phyloP scores from a whole-genome alignment of 1,140 invertebrate species.

The Meloidogyne floridensis region DNA sequence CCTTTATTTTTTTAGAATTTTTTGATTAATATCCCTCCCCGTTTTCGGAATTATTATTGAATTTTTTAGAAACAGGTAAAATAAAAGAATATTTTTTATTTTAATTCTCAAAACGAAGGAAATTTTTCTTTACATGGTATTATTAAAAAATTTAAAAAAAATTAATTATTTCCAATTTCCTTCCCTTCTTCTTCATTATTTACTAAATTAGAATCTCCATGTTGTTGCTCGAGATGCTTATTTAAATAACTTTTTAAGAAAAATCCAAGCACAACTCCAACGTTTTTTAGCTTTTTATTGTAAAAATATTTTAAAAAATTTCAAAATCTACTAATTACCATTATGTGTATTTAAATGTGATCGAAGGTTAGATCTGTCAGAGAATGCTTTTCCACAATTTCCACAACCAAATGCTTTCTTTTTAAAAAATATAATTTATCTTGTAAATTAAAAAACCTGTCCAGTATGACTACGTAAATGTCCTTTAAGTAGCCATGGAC shows the following conservation, averaged over 20 bases:
- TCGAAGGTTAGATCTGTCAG: slow-evolving; percentile 91
- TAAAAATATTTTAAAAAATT: slow-evolving; percentile 3
- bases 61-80: too few relatives aligned
- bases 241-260: slow-evolving; percentile 97
- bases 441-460: background rate
- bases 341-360: slow-evolving; percentile 86
- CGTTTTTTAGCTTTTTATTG: slow-evolving; percentile 71
- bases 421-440: background rate
- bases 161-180: too few relatives aligned
- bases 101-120: too few relatives aligned
- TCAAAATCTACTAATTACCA: slow-evolving; percentile 43
- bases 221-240: slow-evolving; percentile 82
- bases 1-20: too few relatives aligned
- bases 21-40: too few relatives aligned
- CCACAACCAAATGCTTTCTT: slow-evolving; percentile 98
- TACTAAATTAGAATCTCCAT: background rate
- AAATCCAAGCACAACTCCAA: slow-evolving; percentile 88
- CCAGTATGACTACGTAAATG: slow-evolving; percentile 94
- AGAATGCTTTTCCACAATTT: slow-evolving; percentile 97
- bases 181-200: too few relatives aligned
- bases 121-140: too few relatives aligned
- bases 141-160: too few relatives aligned
- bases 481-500: slow-evolving; percentile 92
- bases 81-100: too few relatives aligned
- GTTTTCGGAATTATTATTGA: too few relatives aligned